These are phyloP conservation scores for Abrostola triplasia DNA, from an alignment of 2,888 invertebrate species.

Conservation along the genomic window DNA sequence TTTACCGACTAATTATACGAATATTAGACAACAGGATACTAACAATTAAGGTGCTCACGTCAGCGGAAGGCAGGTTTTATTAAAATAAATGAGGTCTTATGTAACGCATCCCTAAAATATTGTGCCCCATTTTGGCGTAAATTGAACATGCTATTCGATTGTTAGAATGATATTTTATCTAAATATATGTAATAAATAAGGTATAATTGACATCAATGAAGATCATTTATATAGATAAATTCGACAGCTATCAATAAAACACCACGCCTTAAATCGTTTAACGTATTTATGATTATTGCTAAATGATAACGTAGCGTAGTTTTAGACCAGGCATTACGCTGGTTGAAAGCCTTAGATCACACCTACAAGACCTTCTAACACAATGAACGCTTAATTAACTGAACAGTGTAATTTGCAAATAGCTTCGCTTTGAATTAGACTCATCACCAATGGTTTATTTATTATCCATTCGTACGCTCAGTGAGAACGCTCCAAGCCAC, in stretches of 20 bases:
- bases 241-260: conserved; percentile 37
- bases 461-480: conserved; percentile 20
- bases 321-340: conserved; percentile 32
- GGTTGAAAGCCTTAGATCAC: conserved; percentile 31
- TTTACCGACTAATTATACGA: conserved; percentile 38
- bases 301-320: conserved; percentile 22
- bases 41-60: conserved; percentile 56
- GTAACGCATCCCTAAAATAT: conserved; percentile 29
- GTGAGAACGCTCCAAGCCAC: not conserved
- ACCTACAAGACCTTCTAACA: conserved; percentile 11
- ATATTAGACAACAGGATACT: conserved; percentile 58
- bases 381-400: conserved; percentile 23
- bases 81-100: conserved; percentile 38
- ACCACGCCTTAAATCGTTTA: conserved; percentile 45
- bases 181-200: conserved; percentile 23
- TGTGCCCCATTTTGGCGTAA: conserved; percentile 26
- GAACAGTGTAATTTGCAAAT: conserved; percentile 21
- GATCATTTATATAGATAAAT: conserved; percentile 35
- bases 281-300: conserved; percentile 43
- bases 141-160: conserved; percentile 6
- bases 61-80: conserved; percentile 57
- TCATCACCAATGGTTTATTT: conserved; percentile 23
- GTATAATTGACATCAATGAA: conserved; percentile 31
- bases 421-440: conserved; percentile 24
- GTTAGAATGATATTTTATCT: conserved; percentile 17